Evolutionary conservation across 37 sponge, comb jelly and placozoan genomes (phyloP).

Genomic region (Spongilla lacustris): DNA sequence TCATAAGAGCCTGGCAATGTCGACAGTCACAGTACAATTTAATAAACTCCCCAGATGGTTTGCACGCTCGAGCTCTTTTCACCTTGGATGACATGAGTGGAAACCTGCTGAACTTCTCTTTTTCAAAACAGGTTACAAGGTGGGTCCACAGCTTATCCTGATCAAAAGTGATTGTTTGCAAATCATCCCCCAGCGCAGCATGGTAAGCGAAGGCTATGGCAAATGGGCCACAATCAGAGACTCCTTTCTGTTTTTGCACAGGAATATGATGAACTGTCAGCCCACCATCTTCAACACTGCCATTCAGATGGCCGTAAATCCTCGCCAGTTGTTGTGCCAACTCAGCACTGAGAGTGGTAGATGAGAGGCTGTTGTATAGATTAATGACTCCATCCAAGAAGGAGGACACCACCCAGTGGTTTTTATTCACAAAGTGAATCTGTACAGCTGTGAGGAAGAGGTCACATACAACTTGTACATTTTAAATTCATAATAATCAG

Average conservation of each 20-base stretch:
- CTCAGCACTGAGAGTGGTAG: not conserved
- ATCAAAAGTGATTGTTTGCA: not conserved
- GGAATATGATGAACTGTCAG: not conserved
- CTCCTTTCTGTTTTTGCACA: constrained; percentile 23
- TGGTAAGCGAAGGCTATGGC: constrained; percentile 14
- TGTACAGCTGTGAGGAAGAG: constrained; percentile 13
- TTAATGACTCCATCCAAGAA: not conserved
- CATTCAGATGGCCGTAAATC: not conserved
- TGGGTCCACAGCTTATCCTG: constrained; percentile 16
- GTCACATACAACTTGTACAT: not conserved
- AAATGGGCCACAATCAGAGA: constrained; percentile 15
- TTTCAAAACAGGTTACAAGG: constrained; percentile 8
- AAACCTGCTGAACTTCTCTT: constrained; percentile 3
- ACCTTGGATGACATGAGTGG: not conserved
- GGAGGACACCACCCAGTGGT: constrained; percentile 8
- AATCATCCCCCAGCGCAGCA: constrained; percentile 5
- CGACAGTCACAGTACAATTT: constrained; percentile 26
- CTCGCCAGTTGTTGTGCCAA: constrained; percentile 5
- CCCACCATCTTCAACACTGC: constrained; percentile 2
- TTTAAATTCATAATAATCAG: not conserved
- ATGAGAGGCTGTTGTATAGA: not conserved
- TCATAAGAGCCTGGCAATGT: constrained; percentile 28
- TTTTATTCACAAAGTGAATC: not conserved
- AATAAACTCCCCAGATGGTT: constrained; percentile 1
- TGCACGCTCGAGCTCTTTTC: not conserved